Evolutionary conservation across 2,113 vertebrate species (phyloP).

Genomic region (Drymodes brunneopygia): DNA sequence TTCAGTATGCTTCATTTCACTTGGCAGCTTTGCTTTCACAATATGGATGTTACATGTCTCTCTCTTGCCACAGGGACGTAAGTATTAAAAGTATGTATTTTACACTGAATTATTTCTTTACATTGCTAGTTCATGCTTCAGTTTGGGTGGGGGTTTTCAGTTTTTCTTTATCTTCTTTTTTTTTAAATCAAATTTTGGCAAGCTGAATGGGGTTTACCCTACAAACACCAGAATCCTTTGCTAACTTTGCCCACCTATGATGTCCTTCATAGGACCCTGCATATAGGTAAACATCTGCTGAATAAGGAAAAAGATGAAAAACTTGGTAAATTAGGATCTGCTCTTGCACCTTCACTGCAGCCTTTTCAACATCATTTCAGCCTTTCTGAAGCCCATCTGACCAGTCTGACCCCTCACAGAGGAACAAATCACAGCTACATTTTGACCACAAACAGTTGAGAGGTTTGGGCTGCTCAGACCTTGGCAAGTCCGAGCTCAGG

Average conservation of each 20-base stretch:
- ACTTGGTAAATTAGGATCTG: background rate
- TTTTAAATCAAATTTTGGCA: background rate
- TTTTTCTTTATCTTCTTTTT: background rate
- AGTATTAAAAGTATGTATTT: background rate
- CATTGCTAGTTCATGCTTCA: background rate
- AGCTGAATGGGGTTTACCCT: background rate
- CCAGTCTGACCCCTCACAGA: accelerated
- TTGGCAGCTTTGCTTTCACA: background rate
- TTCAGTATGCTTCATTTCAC: background rate
- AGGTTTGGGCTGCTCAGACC: background rate
- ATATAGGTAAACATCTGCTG: background rate
- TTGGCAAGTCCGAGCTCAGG: accelerated
- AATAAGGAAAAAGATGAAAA: background rate
- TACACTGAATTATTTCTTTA: background rate
- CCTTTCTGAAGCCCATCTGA: background rate
- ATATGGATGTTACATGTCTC: accelerated
- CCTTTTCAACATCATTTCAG: background rate
- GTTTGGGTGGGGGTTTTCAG: background rate
- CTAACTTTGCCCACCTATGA: background rate
- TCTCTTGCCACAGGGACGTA: background rate
- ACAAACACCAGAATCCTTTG: background rate
- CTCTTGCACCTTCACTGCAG: background rate
- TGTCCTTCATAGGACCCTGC: background rate
- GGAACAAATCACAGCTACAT: background rate
- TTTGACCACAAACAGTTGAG: background rate